Base-by-base conservation (phyloP, 2,888 invertebrate genomes). In the Ephialtes manifestator region DNA sequence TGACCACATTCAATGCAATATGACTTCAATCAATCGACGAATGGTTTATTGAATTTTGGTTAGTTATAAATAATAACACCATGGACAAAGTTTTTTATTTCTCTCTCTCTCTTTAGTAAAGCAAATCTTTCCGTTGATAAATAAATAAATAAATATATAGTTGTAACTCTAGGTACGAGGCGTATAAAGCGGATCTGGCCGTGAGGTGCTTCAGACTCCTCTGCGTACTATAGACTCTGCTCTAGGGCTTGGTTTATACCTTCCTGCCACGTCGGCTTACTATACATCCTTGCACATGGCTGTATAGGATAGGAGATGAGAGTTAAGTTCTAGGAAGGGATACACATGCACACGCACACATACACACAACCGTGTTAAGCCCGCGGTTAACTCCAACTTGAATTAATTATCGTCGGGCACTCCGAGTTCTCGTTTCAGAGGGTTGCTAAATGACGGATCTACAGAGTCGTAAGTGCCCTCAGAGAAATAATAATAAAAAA, bases 311-410 rank as follows among this genome's bases (percentile, higher is more conserved):
- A 31, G 31, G 31, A 60, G 31, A 60, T 31, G 60, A 60, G 60
- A 60, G n/a, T 60, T 31, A 60, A 28, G 31, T 31, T 60, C 60
- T 13, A 31, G 60, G 28, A 60, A 11, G 60, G 11, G 13, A 13
- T 13, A 58, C 10, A 58, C 11, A 58, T 3, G 31, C 28, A 24
- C 2, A 58, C 20, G 28, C 24, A 24, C 13, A 60, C 4, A 60
- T 3, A 28, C 60, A 13, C 24, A 28, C 24, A 58, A 58, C 15
- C 58, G 60, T 28, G 31, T 31, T 7, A 5, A 60, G 60, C 31
- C 31, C 31, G 60, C 7, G 60, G 60, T 60, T 60, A 31, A 60
- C 60, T 60, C 31, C 28, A 60, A 60, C 60, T 60, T 60, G 60
- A 60, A 60, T 60, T 60, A 60, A 60, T 60, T 31, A 60, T 60